phyloP scores from a whole-genome alignment of 2,113 vertebrate species.

The Pachycephala philippinensis region DNA sequence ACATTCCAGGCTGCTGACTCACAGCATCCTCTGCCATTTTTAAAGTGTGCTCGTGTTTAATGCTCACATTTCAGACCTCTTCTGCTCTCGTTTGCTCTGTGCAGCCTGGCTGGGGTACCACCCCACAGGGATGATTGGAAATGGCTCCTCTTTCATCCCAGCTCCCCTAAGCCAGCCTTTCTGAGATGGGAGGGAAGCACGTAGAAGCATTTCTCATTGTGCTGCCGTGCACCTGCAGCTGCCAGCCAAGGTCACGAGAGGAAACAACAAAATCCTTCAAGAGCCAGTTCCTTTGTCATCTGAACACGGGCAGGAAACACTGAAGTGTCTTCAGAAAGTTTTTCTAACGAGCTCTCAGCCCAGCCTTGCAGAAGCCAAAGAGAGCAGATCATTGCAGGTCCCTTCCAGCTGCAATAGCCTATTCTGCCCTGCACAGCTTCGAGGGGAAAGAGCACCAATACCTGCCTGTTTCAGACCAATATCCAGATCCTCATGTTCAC shows the following conservation, averaged over 20 bases:
- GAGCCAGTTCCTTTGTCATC: slow-evolving; percentile 9
- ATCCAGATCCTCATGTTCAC: background rate
- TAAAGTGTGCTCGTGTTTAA: background rate
- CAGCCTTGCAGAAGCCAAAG: background rate
- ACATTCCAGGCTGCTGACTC: background rate
- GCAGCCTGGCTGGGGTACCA: background rate
- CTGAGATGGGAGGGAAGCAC: background rate
- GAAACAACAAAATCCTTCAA: slow-evolving; percentile 23
- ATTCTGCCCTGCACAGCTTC: background rate
- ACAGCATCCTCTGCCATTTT: background rate
- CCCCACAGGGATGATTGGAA: background rate
- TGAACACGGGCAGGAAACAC: background rate
- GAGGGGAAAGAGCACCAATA: background rate
- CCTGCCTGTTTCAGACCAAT: background rate
- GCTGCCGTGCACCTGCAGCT: slow-evolving; percentile 5
- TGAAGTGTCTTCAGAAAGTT: background rate
- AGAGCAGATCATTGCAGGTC: background rate
- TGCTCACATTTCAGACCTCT: background rate
- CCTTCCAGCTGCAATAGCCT: background rate
- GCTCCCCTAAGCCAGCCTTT: background rate
- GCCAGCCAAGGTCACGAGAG: background rate
- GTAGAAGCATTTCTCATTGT: background rate
- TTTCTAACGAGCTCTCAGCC: background rate
- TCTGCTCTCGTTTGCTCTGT: background rate
- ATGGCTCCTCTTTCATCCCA: background rate